A percentile compares a stretch with the other conserved stretches of the same genome.
phyloP scores from a whole-genome alignment of 1,140 invertebrate species.

The Maniola jurtina region DNA sequence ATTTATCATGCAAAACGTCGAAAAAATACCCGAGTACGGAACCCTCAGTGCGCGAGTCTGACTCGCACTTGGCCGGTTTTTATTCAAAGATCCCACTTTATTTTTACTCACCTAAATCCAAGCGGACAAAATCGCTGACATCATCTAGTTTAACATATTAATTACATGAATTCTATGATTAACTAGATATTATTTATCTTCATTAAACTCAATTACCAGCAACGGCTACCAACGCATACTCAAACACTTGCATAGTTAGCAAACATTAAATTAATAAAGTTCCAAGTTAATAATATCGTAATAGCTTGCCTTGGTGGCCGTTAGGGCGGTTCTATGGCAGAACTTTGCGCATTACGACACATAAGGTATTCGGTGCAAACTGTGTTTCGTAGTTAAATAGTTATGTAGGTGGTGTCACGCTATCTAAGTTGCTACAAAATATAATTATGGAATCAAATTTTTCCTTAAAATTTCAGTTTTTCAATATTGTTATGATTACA shows the following conservation, averaged over 20 bases:
- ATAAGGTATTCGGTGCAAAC: constrained; percentile 32
- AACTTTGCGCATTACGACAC: constrained; percentile 39
- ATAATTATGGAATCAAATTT: too few species aligned
- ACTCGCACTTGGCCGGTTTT: too few species aligned
- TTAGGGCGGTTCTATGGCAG: constrained; percentile 31
- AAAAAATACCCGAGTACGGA: too few species aligned
- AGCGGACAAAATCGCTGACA: too few species aligned
- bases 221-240: constrained; percentile 11
- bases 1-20: too few species aligned
- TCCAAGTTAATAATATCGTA: constrained; percentile 39
- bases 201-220: constrained; percentile 12
- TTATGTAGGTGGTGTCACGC: constrained; percentile 16
- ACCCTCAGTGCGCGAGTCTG: too few species aligned
- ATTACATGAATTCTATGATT: too few species aligned
- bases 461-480: too few species aligned
- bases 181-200: background rate
- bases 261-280: constrained; percentile 43
- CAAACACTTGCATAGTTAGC: constrained; percentile 30
- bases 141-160: too few species aligned
- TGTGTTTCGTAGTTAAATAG: constrained; percentile 23
- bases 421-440: constrained; percentile 15
- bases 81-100: too few species aligned
- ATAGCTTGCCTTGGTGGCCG: constrained; percentile 32
- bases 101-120: too few species aligned
- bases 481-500: too few species aligned